Base-by-base conservation (phyloP, 2,888 invertebrate species). In the Pilophorus perplexus region DNA sequence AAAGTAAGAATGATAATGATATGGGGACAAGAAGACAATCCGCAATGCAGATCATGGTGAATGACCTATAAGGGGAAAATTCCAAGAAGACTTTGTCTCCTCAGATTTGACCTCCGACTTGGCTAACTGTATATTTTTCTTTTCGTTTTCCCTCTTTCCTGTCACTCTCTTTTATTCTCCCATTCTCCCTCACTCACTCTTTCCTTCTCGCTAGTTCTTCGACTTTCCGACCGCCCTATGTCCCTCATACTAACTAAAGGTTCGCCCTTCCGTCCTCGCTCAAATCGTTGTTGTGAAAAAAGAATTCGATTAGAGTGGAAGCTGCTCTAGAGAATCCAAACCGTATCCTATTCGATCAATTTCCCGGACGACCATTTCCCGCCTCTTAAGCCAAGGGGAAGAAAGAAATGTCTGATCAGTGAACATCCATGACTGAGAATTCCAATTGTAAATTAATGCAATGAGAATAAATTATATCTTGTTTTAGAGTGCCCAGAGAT, bases 241-340 rank as follows among this genome's bases (percentile, higher is more conserved):
- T 52, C 52, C 52, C 52, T 52, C 52, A 52, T 52, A 52, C 52
- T 52, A 52, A 52, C 25, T 52, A 28, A 52, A 52, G 52, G 27
- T 33, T 33, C 33, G 18, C 28, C 52, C 25, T 28, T 28, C 25
- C 23, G n/a, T 18, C 52, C 52, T 52, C 52, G 25, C 16, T 52
- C 50, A 28, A 52, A 52, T 52, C 52, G 52, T 18, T 52, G 27
- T 52, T 28, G 18, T 3, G 28, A 52, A 52, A 52, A 52, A 52
- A 52, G 52, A 52, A 52, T 52, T 52, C 52, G 52, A 52, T 52
- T 52, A 52, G 28, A 16, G 52, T 28, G 52, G 52, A 28, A 50
- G 16, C 25, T 25, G 28, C 28, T 25, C 12, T 52, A 14, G 52
- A 52, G 52, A 52, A 52, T 52, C 28, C 52, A 52, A 52, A 52